Percentiles rank a stretch among this genome's conserved stretches.
These are phyloP conservation scores for Omphaloscelis lunosa DNA, from an alignment of 2,888 invertebrate genomes.

Conservation along the genomic window DNA sequence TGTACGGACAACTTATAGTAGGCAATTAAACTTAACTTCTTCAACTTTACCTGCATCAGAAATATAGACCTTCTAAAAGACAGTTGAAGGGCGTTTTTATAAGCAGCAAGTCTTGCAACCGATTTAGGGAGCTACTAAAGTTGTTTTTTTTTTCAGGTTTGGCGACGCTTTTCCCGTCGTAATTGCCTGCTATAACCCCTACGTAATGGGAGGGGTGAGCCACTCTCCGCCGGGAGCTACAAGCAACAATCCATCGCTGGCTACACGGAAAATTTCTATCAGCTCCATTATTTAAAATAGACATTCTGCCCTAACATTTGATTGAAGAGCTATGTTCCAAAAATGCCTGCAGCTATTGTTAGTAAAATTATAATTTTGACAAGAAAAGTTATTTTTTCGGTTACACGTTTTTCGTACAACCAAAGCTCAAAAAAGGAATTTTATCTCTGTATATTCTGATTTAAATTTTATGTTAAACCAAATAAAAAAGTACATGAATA, in stretches of 20 bases:
- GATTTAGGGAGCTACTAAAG: background rate
- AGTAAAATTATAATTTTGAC: constrained; percentile 1
- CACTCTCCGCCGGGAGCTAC: background rate
- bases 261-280: background rate
- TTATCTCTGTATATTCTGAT: constrained; percentile 24
- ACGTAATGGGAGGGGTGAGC: background rate
- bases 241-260: constrained; percentile 17
- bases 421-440: constrained; percentile 25
- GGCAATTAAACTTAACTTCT: no score
- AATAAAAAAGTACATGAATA: constrained; percentile 33
- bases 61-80: background rate
- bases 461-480: constrained; percentile 43
- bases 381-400: background rate
- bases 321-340: constrained; percentile 20
- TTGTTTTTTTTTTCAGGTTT: background rate
- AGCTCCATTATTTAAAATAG: constrained; percentile 3
- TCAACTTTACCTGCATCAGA: background rate
- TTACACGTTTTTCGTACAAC: constrained; percentile 27
- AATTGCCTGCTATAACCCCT: background rate
- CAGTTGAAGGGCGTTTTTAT: background rate
- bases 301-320: background rate
- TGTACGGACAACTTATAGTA: no score
- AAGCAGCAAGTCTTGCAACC: background rate
- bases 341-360: constrained; percentile 25
- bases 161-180: background rate